Evolutionary conservation across 2,797 vertebrate genomes (phyloP).

Genomic region (Hoplostethus atlanticus): DNA sequence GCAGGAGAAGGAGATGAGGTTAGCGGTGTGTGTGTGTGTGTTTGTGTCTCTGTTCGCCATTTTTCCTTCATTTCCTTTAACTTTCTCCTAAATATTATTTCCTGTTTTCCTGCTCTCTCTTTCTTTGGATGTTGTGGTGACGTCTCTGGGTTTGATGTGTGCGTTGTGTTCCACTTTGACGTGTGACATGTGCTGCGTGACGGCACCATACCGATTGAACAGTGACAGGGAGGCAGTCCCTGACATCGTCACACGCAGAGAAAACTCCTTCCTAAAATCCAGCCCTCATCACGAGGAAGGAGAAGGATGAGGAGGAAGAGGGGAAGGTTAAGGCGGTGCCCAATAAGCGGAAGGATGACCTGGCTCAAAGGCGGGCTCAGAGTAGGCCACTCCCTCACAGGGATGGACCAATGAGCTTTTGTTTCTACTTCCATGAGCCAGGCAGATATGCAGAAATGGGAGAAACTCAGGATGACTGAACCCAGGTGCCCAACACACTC

Average conservation of each 20-base stretch:
- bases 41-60: background rate
- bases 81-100: slow-evolving; percentile 20
- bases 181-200: slow-evolving; percentile 12
- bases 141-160: slow-evolving; percentile 35
- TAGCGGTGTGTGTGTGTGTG: slow-evolving; percentile 35
- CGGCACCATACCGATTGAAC: slow-evolving; percentile 50
- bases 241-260: slow-evolving; percentile 80
- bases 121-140: slow-evolving; percentile 43
- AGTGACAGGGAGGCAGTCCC: slow-evolving; percentile 75
- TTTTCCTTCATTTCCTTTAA: slow-evolving; percentile 28
- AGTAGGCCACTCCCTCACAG: slow-evolving; percentile 72
- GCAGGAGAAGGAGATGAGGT: slow-evolving; percentile 83
- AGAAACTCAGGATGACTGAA: slow-evolving; percentile 91
- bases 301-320: slow-evolving; percentile 65
- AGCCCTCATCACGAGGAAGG: slow-evolving; percentile 55
- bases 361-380: slow-evolving; percentile 85
- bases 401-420: slow-evolving; percentile 79
- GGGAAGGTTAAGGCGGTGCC: slow-evolving; percentile 68
- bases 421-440: slow-evolving; percentile 87
- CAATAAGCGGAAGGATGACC: slow-evolving; percentile 88
- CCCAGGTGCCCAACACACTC: slow-evolving; percentile 87
- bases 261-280: slow-evolving; percentile 77
- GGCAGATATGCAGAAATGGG: slow-evolving; percentile 93
- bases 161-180: slow-evolving; percentile 36
- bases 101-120: slow-evolving; percentile 39